These are phyloP conservation scores for Poeciliopsis presidionis DNA, from an alignment of 2,797 vertebrate genomes.

Conservation along the genomic window DNA sequence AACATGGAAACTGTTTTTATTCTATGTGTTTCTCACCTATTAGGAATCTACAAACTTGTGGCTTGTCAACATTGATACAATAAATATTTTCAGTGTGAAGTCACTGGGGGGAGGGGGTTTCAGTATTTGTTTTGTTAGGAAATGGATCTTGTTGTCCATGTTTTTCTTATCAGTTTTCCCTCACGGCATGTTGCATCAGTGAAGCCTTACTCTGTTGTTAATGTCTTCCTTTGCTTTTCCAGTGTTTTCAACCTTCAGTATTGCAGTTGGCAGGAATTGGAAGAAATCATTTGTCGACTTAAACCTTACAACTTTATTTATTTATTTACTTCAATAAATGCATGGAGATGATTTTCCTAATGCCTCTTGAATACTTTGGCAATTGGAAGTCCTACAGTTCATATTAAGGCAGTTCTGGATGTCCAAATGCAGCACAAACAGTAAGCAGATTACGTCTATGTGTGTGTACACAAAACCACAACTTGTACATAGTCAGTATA, in stretches of 20 bases:
- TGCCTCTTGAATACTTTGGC: background rate
- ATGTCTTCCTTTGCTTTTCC: background rate
- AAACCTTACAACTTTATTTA: background rate
- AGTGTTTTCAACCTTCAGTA: background rate
- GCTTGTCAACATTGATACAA: background rate
- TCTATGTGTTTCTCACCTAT: background rate
- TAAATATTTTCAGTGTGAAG: background rate
- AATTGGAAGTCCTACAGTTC: background rate
- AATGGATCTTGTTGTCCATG: background rate
- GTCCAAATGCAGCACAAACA: background rate
- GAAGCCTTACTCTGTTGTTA: background rate
- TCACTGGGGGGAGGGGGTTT: too few relatives aligned
- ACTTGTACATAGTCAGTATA: background rate
- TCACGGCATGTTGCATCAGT: background rate
- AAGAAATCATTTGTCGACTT: background rate
- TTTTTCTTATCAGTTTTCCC: background rate
- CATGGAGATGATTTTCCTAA: background rate
- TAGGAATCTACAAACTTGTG: background rate
- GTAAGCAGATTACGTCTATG: background rate
- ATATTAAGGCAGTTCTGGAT: background rate
- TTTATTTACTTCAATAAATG: background rate
- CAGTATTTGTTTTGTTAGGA: background rate
- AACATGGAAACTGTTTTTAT: background rate
- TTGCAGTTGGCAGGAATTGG: background rate
- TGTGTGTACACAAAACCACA: background rate